phyloP scores from a whole-genome alignment of 2,888 invertebrate genomes.

The Nemurella pictetii region DNA sequence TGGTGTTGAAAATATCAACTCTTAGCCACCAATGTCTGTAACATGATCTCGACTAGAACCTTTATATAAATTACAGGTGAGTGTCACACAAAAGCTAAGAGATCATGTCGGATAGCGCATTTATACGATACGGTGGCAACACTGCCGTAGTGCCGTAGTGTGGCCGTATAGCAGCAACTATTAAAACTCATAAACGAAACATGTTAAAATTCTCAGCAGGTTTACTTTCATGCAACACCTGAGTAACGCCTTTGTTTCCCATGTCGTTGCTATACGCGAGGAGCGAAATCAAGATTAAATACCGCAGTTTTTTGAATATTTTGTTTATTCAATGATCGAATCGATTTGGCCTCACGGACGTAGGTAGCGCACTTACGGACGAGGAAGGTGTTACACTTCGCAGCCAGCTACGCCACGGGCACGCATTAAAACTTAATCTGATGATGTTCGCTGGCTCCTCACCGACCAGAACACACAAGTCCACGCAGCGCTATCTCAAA shows the following conservation, averaged over 20 bases:
- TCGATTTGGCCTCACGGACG: not conserved
- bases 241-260: not conserved
- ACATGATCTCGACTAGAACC: not conserved
- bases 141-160: not conserved
- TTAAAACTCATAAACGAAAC: not conserved
- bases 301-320: not conserved
- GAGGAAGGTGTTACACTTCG: not conserved
- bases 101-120: not conserved
- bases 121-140: not conserved
- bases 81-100: not conserved
- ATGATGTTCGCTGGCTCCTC: not conserved
- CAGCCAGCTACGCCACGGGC: not conserved
- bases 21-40: not conserved
- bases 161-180: not conserved
- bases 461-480: too few species aligned
- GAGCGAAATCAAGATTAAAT: not conserved
- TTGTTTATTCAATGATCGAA: not conserved
- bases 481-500: not conserved
- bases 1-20: not conserved
- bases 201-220: not conserved
- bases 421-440: not conserved
- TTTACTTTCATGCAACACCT: too few species aligned
- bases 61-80: not conserved
- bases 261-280: not conserved
- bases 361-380: too few species aligned